These are phyloP conservation scores for Crypturellus tataupa DNA, from an alignment of 2,797 vertebrate genomes.

Conservation along the genomic window DNA sequence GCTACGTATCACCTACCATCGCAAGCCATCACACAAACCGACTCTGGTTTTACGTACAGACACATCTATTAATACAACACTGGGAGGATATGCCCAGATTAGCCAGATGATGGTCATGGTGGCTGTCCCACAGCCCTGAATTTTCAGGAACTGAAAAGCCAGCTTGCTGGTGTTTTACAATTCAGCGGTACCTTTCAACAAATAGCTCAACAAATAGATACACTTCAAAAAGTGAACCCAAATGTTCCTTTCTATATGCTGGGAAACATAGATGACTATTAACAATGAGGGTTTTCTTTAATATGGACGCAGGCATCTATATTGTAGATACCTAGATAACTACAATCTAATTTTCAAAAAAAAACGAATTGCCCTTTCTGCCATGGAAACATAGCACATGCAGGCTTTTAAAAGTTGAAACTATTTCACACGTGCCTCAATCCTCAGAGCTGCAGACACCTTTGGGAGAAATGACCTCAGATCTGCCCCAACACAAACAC, in stretches of 20 bases:
- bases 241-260: not conserved
- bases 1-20: constrained; percentile 59
- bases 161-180: not conserved
- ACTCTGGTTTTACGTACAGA: constrained; percentile 58
- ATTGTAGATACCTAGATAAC: not conserved
- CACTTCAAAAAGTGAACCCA: not conserved
- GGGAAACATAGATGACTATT: not conserved
- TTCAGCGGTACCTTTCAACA: not conserved
- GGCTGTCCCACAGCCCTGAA: constrained; percentile 3
- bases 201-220: not conserved
- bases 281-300: not conserved
- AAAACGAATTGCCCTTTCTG: not conserved
- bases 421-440: rapidly evolving
- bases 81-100: constrained; percentile 12
- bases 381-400: not conserved
- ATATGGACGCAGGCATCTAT: no score
- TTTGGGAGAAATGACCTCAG: not conserved
- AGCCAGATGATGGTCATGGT: not conserved
- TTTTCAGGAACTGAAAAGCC: constrained; percentile 18
- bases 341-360: not conserved
- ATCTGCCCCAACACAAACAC: not conserved
- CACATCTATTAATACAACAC: constrained; percentile 61
- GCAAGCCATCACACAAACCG: constrained; percentile 63
- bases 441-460: not conserved
- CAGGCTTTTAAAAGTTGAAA: not conserved